Conservation (phyloP, 2,888 invertebrate genomes). For the Amphiduros pacificus region DNA sequence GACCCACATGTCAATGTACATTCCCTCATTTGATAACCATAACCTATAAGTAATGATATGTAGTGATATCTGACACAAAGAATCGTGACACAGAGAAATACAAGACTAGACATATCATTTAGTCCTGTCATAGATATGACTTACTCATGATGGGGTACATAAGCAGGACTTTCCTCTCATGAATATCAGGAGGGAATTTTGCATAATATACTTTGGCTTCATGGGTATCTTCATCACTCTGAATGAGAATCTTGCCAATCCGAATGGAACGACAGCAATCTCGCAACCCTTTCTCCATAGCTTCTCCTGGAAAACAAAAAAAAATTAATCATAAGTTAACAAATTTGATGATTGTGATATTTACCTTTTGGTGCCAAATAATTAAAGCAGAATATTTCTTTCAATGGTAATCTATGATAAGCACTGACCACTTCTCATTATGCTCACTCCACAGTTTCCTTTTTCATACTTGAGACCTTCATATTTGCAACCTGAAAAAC, state of each 20-base stretch:
- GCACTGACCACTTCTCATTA: slow-evolving; percentile 71
- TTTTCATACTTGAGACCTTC: slow-evolving; percentile 93
- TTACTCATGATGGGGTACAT: slow-evolving; percentile 99
- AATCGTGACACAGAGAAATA: too few species aligned
- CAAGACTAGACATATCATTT: too few species aligned
- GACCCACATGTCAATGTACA: too few species aligned
- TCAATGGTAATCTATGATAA: background rate
- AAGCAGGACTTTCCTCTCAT: slow-evolving; percentile 81
- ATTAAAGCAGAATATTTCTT: background rate
- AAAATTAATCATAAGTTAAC: background rate
- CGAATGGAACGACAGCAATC: slow-evolving; percentile 98
- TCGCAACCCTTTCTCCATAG: slow-evolving; percentile 82
- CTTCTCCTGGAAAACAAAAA: slow-evolving; percentile 66
- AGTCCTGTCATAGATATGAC: too few species aligned
- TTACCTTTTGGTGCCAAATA: background rate
- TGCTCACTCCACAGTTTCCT: slow-evolving; percentile 98
- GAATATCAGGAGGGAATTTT: slow-evolving; percentile 94
- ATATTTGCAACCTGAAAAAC: slow-evolving; percentile 72
- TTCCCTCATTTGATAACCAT: too few species aligned
- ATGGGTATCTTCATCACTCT: slow-evolving; percentile 93
- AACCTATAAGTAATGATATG: too few species aligned
- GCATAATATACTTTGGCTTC: slow-evolving; percentile 95
- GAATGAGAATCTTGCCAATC: slow-evolving; percentile 97
- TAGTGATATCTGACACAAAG: too few species aligned
- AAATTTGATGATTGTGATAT: background rate